Percentiles rank a stretch among this genome's conserved stretches.
Conservation (phyloP, 2,888 invertebrate genomes). For the Thelaira solivaga region DNA sequence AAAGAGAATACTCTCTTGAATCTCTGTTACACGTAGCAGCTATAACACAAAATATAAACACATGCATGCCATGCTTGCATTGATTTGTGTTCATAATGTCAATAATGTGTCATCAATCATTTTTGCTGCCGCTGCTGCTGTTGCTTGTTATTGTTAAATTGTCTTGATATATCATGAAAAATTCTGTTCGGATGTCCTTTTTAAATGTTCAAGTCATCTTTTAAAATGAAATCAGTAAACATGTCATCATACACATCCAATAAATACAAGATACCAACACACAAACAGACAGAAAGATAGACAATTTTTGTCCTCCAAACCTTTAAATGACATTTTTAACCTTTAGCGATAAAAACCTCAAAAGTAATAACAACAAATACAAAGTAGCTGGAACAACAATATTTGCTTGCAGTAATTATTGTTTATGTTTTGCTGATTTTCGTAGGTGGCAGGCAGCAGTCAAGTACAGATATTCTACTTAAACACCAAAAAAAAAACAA, state of each 20-base stretch:
- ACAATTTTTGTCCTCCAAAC: conserved; percentile 33
- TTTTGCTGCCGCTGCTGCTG: conserved; percentile 54
- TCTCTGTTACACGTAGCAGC: conserved; percentile 23
- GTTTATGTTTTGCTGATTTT: conserved; percentile 23
- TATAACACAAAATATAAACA: neutral
- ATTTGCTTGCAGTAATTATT: conserved; percentile 52
- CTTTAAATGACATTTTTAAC: conserved; percentile 55
- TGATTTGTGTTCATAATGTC: conserved; percentile 64
- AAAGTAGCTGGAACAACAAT: conserved; percentile 26
- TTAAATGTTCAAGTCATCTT: conserved; percentile 60
- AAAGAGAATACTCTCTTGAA: conserved; percentile 12
- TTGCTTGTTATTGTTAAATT: conserved; percentile 40
- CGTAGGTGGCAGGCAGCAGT: conserved; percentile 55
- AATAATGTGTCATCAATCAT: conserved; percentile 75
- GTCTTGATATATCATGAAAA: conserved; percentile 55
- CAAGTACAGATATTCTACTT: conserved; percentile 55
- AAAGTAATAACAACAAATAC: conserved; percentile 24
- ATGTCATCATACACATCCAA: conserved; percentile 71
- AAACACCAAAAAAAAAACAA: conserved; percentile 20
- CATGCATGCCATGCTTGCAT: conserved; percentile 42
- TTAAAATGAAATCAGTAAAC: conserved; percentile 67
- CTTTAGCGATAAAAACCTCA: conserved; percentile 54
- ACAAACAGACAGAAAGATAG: neutral
- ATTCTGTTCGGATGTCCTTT: conserved; percentile 56
- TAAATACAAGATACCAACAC: conserved; percentile 30